These are phyloP conservation scores for Ammodytes dubius DNA, from an alignment of 2,113 vertebrate species.

Conservation along the genomic window DNA sequence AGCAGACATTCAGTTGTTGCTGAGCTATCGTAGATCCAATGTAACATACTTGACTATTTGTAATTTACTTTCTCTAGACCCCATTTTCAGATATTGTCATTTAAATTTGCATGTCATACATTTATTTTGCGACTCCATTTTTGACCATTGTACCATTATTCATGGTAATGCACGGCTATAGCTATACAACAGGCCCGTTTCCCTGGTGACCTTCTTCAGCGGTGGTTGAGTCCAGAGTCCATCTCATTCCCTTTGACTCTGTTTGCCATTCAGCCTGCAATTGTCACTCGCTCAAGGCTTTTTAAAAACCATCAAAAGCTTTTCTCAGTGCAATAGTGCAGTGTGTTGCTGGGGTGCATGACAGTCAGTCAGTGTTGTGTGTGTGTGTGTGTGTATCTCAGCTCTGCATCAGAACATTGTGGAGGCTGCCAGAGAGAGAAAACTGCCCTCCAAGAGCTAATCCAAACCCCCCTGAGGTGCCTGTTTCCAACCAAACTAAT, in stretches of 20 bases:
- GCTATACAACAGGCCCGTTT: constrained; percentile 32
- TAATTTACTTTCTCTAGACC: neutral
- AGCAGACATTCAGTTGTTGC: neutral
- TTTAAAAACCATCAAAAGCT: constrained; percentile 74
- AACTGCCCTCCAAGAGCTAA: constrained; percentile 78
- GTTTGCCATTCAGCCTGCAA: constrained; percentile 77
- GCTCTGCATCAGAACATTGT: constrained; percentile 74
- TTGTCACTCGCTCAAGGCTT: constrained; percentile 77
- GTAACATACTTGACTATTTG: neutral
- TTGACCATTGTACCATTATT: constrained; percentile 34
- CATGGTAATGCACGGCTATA: constrained; percentile 50
- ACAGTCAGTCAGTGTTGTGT: constrained; percentile 16
- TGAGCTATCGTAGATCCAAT: neutral
- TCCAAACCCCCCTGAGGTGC: constrained; percentile 72
- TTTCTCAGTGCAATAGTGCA: constrained; percentile 39
- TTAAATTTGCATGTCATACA: neutral
- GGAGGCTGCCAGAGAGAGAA: constrained; percentile 57
- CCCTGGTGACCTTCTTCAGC: constrained; percentile 73
- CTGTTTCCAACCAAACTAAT: constrained; percentile 78
- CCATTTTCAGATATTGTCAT: neutral
- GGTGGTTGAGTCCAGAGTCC: constrained; percentile 38
- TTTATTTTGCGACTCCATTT: constrained; percentile 2
- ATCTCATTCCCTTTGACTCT: constrained; percentile 72
- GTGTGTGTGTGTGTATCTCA: constrained; percentile 60
- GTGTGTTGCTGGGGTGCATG: constrained; percentile 43